These are phyloP conservation scores for Uromys caudimaculatus DNA, from an alignment of 2,797 vertebrate genomes.

Conservation along the genomic window DNA sequence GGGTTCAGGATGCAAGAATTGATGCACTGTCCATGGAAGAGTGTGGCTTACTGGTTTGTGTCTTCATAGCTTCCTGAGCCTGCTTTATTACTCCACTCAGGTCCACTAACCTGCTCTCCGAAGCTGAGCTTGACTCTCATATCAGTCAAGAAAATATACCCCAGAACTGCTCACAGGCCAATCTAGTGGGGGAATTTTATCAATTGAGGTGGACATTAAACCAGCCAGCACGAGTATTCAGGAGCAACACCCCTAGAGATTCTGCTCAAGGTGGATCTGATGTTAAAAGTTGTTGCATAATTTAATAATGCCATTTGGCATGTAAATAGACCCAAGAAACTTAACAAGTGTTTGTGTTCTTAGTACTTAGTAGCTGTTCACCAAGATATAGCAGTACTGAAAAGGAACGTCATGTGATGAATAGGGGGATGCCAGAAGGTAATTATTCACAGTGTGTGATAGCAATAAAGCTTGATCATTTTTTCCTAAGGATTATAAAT, in stretches of 20 bases:
- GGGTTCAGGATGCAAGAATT: no score
- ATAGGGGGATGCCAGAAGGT: background rate
- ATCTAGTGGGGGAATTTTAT: background rate
- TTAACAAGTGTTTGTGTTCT: background rate
- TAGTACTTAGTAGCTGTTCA: background rate
- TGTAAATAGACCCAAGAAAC: background rate
- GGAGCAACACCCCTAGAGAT: background rate
- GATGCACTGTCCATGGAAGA: no score
- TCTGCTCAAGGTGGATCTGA: background rate
- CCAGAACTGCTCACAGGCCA: background rate
- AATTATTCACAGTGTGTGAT: background rate
- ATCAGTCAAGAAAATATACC: background rate
- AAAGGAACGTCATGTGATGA: background rate
- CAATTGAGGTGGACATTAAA: background rate
- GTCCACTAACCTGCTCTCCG: no score
- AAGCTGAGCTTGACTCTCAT: background rate
- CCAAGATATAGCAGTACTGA: background rate
- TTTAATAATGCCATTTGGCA: background rate
- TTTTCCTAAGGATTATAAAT: background rate
- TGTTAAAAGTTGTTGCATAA: background rate
- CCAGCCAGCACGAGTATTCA: background rate
- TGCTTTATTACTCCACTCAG: no score
- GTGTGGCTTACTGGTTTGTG: background rate
- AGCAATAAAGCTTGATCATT: background rate
- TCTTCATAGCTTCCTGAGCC: background rate